Evolutionary conservation across 2,113 vertebrate genomes (phyloP), one percentile per base, ranked within the genome.

Genomic region (Pterocles burchelli): DNA sequence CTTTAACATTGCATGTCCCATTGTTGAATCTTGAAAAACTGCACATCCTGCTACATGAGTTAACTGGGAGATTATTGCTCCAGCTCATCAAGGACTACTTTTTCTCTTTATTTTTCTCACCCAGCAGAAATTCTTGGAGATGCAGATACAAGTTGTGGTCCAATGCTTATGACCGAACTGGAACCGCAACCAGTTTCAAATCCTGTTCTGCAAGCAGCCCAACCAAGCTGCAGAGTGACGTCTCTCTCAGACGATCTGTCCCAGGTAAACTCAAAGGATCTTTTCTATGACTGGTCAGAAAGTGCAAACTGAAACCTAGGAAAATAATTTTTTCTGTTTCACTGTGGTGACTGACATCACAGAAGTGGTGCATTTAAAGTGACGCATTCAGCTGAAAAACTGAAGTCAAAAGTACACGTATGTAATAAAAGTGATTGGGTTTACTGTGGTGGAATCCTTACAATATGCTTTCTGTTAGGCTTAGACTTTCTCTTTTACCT

Each of bases 141-240:
- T 76, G 91, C 68, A 58, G 95, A 85, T 94, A 54, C 38, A 28
- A 98, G 95, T 88, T 70, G 10, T 33, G 97, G 98, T 57, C 98
- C 97, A 31, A 96, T 98, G 98, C 96, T 96, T 95, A 78, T 98
- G 91, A 70, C 74, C 17, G 97, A 98, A 58, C 83, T 98, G 88
- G 97, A 97, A 17, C 77, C 82, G 0, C 95, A 92, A 24, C 63
- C 83, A 18, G 16, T 74, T 86, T 85, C 92, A 90, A 55, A 75
- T 34, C 17, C 87, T 72, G 67, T 88, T 70, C 73, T 83, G 61
- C 63, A 83, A 72, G 55, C 85, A 88, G 49, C 84, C 62, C 93
- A 91, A 46, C 83, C 73, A 90, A 71, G 58, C 78, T 93, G 76
- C 85, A 80, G 79, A 19, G 58, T 63, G 75, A 24, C 75, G 48